Evolutionary conservation across 2,797 vertebrate genomes (phyloP), one percentile per base, ranked within the genome.

Genomic region (Cyprinodon diabolis): DNA sequence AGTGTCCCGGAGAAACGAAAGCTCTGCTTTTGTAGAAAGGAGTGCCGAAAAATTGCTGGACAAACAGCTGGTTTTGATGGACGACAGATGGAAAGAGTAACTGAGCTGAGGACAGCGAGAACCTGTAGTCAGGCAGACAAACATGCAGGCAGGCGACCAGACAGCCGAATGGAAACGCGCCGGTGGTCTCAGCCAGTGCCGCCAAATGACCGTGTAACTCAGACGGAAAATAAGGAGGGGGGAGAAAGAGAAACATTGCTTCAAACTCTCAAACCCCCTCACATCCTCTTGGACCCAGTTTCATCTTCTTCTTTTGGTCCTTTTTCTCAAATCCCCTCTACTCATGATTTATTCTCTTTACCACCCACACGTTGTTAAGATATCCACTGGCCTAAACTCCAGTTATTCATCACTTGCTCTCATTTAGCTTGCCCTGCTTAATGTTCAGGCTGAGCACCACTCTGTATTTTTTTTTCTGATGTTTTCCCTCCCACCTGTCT

Each of bases 181-280:
- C 55, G 89, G 89, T 85, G 90, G 91, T 92, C 91, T 87, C 75
- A 58, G 85, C 80, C 81, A 75, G 79, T 68, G 80, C 86, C 60
- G 86, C 85, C 86, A 89, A 89, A 91, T 88, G 89, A 88, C 86
- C 87, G 51, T 90, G 89, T 88, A 87, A 90, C 87, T 93, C 87
- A 84, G 86, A 93, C 55, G 89, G 93, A 92, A 94, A 94, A 92
- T 89, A 83, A 80, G 80, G 72, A 86, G 91, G 79, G 83, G 62
- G 40, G 62, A 65, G 82, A 82, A 90, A 89, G 71, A 80, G 75
- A 88, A 92, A 91, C 89, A 89, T 78, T 79, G 78, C 79, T 74
- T 75, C 69, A 55, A 79, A 77, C 80, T 77, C 70, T 67, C 69
- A 74, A 80, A 65, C 78, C 76, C 83, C 76, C 75, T 63, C 72